Evolutionary conservation across 2,888 invertebrate genomes (phyloP).

Genomic region (Plebejus melissa): DNA sequence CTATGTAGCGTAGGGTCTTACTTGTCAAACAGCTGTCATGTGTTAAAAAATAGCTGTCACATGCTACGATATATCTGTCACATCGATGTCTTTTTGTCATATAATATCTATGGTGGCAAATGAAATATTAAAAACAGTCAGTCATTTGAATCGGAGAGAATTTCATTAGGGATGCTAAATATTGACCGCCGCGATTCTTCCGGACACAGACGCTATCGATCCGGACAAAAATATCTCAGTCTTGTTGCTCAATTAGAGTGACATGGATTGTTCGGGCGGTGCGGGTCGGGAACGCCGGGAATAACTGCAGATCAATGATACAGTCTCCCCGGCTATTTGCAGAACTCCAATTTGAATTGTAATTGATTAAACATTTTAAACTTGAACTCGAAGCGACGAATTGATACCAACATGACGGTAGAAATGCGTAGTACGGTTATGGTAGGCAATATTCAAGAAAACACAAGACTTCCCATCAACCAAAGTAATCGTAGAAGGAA

Average conservation of each 20-base stretch:
- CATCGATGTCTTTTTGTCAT: no score
- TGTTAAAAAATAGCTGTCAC: not conserved
- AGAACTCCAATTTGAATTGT: constrained; percentile 30
- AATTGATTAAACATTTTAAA: constrained; percentile 41
- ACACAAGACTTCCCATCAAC: no score
- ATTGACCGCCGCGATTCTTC: constrained; percentile 24
- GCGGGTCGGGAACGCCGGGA: constrained; percentile 46
- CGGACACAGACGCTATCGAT: constrained; percentile 45
- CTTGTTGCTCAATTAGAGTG: constrained; percentile 63
- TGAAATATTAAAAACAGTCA: not conserved
- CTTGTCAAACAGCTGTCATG: no score
- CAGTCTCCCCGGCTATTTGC: constrained; percentile 30
- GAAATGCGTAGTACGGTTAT: not conserved
- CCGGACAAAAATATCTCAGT: constrained; percentile 57
- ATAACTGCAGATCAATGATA: constrained; percentile 45
- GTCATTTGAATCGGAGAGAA: not conserved
- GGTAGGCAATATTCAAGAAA: no score
- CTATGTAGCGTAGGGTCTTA: no score
- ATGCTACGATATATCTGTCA: no score
- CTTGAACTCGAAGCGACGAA: not conserved
- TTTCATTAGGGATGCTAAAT: constrained; percentile 2
- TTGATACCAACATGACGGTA: not conserved
- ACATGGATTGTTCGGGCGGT: constrained; percentile 60
- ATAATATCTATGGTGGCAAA: no score
- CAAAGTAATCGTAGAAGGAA: no score